These are phyloP conservation scores for Istiophorus platypterus DNA, from an alignment of 2,113 vertebrate genomes.

Conservation along the genomic window DNA sequence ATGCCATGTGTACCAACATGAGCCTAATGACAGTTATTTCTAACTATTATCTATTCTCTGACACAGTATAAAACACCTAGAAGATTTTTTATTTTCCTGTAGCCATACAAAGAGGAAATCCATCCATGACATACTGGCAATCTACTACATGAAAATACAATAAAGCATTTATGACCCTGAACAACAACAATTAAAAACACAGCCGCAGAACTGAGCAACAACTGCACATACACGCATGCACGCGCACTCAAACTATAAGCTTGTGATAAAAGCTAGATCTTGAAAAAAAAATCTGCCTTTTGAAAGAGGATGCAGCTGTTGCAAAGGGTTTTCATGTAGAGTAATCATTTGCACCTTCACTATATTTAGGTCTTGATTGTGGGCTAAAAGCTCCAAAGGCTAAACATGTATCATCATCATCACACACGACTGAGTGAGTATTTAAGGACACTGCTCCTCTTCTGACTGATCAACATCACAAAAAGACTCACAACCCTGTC, in stretches of 20 bases:
- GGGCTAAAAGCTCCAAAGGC: background rate
- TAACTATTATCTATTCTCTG: background rate
- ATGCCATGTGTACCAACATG: no score
- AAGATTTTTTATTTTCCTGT: background rate
- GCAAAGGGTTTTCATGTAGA: no score
- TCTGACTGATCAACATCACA: background rate
- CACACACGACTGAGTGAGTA: background rate
- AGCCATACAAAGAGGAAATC: background rate
- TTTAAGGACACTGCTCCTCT: background rate
- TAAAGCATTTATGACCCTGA: background rate
- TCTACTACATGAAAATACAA: background rate
- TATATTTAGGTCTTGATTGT: background rate
- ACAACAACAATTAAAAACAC: background rate
- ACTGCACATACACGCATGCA: background rate
- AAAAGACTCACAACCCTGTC: background rate
- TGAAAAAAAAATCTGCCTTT: background rate
- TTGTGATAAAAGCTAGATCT: background rate
- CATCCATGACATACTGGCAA: background rate
- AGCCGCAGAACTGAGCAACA: background rate
- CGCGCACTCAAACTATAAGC: background rate
- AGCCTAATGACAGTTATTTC: background rate
- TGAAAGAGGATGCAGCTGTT: background rate
- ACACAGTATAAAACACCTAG: background rate
- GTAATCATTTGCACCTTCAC: constrained; percentile 4
- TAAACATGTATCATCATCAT: background rate